These are phyloP conservation scores for Lophotis ruficrista DNA, from an alignment of 2,113 vertebrate species.

Conservation along the genomic window DNA sequence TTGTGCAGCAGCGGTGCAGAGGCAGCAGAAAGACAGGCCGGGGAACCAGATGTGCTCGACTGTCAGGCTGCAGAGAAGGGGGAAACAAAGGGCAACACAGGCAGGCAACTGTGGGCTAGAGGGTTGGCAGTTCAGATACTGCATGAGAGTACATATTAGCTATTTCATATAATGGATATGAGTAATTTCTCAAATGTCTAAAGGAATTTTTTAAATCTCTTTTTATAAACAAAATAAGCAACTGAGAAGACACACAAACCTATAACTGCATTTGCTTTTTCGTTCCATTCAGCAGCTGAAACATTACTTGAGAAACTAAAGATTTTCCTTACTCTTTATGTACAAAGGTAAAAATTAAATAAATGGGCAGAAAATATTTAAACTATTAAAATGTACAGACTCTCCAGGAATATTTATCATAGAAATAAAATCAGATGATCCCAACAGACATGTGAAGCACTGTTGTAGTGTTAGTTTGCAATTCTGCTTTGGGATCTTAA, in stretches of 20 bases:
- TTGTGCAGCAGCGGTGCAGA: neutral
- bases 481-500: neutral
- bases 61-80: neutral
- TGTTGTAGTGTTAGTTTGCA: neutral
- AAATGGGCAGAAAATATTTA: neutral
- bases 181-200: neutral
- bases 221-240: neutral
- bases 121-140: neutral
- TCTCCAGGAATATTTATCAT: neutral
- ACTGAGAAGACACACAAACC: neutral
- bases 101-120: neutral
- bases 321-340: neutral
- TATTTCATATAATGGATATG: neutral
- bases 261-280: neutral
- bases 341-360: neutral
- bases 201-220: neutral
- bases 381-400: neutral
- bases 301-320: neutral
- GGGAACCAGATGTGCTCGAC: fast-evolving
- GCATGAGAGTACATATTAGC: neutral
- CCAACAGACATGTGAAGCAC: neutral
- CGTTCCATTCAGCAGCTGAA: neutral
- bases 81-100: neutral
- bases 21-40: neutral
- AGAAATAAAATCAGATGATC: neutral